Evolutionary conservation across 1,140 invertebrate genomes (phyloP).

Genomic region (Lordiphosa collinella): DNA sequence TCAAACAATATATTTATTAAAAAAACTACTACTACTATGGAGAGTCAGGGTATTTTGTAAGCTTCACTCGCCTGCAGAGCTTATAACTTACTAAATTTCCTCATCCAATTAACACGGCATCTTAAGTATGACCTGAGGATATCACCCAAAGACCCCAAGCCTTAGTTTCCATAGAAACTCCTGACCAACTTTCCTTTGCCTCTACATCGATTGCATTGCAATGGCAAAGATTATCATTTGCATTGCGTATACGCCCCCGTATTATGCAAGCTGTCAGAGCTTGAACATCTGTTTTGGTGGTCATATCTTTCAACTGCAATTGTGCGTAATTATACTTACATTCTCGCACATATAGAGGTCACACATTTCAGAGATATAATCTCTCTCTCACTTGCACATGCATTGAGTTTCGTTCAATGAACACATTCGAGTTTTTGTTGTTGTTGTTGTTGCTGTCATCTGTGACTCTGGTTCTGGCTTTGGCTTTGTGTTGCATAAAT

Average conservation of each 20-base stretch:
- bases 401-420: conserved; percentile 1
- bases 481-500: conserved; percentile 47
- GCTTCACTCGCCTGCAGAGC: no score
- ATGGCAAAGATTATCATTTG: neutral
- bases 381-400: no score
- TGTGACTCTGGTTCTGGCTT: conserved; percentile 22
- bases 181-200: neutral
- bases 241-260: conserved; percentile 15
- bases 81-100: no score
- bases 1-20: no score
- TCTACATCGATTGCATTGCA: neutral
- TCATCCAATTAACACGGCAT: no score
- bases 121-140: no score
- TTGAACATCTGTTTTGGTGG: conserved; percentile 10
- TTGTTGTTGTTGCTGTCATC: conserved; percentile 14
- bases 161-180: no score
- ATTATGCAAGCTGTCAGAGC: conserved; percentile 3
- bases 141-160: no score
- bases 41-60: no score
- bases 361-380: no score
- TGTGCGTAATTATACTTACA: conserved; percentile 38
- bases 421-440: neutral
- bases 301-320: conserved; percentile 29
- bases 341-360: neutral
- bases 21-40: no score